These are phyloP conservation scores for Nothobranchius kuhntae DNA, from an alignment of 2,113 vertebrate genomes.

Conservation along the genomic window DNA sequence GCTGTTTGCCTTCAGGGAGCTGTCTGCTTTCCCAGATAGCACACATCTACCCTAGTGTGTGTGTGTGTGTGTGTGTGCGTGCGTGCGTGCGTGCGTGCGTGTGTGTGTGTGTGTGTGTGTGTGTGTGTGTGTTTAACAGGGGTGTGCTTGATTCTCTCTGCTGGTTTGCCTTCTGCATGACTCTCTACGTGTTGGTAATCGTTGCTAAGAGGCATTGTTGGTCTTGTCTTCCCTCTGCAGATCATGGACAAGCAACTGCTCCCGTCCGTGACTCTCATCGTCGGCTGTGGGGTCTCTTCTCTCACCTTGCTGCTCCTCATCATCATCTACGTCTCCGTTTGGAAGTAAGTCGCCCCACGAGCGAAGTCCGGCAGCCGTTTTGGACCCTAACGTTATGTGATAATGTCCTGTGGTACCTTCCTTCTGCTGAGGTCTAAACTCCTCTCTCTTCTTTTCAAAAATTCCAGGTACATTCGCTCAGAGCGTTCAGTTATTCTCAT, in stretches of 20 bases:
- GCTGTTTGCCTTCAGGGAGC: constrained; percentile 64
- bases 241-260: constrained; percentile 93
- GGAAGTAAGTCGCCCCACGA: constrained; percentile 86
- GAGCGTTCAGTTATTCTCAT: constrained; percentile 98
- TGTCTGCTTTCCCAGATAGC: constrained; percentile 67
- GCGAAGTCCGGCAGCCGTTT: neutral
- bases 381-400: neutral
- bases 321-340: constrained; percentile 98
- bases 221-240: constrained; percentile 78
- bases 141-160: constrained; percentile 12
- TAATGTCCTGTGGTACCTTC: neutral
- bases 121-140: constrained; percentile 3
- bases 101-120: constrained; percentile 11
- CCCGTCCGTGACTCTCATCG: constrained; percentile 96
- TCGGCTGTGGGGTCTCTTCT: constrained; percentile 97
- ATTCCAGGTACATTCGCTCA: constrained; percentile 93
- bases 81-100: no score
- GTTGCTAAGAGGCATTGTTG: constrained; percentile 45
- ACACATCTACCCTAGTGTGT: constrained; percentile 13
- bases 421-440: constrained; percentile 6
- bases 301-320: constrained; percentile 95
- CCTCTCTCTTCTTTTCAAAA: constrained; percentile 1
- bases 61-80: neutral
- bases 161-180: constrained; percentile 24
- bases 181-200: constrained; percentile 34